Conservation (phyloP, 2,888 invertebrate genomes). For the Pogonocherus hispidulus region DNA sequence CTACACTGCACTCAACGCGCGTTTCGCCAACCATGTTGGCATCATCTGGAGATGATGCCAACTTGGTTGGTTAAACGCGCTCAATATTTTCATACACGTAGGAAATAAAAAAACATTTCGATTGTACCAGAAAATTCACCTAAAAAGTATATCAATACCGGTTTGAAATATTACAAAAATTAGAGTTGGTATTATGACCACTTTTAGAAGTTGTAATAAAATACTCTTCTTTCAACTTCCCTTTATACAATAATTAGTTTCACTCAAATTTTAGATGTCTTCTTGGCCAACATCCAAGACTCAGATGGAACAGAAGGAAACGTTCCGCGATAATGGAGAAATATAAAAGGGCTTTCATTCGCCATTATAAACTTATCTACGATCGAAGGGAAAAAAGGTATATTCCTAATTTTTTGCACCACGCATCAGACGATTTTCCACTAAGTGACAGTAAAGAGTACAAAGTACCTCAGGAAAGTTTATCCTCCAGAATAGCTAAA, state of each 20-base stretch:
- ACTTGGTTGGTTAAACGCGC: no score
- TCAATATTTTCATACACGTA: no score
- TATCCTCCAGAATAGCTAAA: conserved; percentile 31
- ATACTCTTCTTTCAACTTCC: no score
- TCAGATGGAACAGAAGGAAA: conserved; percentile 83
- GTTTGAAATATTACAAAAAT: no score
- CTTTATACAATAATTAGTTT: neutral
- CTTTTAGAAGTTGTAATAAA: no score
- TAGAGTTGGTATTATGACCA: no score
- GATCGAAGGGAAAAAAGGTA: conserved; percentile 52
- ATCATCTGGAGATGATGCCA: no score
- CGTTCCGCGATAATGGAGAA: conserved; percentile 70
- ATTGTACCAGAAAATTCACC: no score
- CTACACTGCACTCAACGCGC: no score
- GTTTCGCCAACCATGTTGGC: no score
- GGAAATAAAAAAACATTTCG: no score
- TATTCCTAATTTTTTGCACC: conserved; percentile 65
- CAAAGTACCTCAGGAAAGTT: neutral
- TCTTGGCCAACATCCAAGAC: conserved; percentile 88
- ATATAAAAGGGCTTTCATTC: conserved; percentile 60
- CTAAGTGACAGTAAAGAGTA: neutral
- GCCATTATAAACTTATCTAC: conserved; percentile 57
- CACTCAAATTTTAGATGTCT: conserved; percentile 74
- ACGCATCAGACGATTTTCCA: conserved; percentile 17
- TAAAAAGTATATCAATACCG: no score